Evolutionary conservation across 2,888 invertebrate species (phyloP).

Genomic region (Callinectes sapidus): DNA sequence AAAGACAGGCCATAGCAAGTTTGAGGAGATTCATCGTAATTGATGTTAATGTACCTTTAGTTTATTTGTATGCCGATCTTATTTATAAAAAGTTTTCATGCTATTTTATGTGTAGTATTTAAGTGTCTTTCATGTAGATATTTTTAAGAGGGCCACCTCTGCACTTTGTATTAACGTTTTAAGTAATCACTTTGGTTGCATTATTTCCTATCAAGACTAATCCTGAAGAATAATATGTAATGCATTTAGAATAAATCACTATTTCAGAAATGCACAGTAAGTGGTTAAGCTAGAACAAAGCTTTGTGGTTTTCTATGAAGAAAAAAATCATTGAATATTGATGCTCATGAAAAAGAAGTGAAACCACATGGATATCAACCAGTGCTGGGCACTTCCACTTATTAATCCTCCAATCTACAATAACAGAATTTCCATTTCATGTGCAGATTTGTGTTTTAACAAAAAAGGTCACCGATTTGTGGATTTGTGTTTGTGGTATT

Average conservation of each 20-base stretch:
- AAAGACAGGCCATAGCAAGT: conserved; percentile 60
- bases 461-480: too few species aligned
- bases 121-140: background rate
- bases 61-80: background rate
- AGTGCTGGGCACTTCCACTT: background rate
- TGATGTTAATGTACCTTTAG: conserved; percentile 50
- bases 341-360: background rate
- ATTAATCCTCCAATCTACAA: too few species aligned
- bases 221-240: background rate
- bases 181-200: background rate
- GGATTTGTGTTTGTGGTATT: too few species aligned
- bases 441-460: too few species aligned
- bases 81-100: background rate
- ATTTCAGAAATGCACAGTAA: background rate
- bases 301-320: background rate
- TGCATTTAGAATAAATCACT: background rate
- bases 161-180: background rate
- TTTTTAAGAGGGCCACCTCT: background rate
- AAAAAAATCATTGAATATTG: background rate
- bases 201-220: background rate
- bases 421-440: too few species aligned
- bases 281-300: background rate
- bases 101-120: background rate
- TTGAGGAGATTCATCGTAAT: conserved; percentile 55
- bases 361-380: background rate